Evolutionary conservation across 2,113 vertebrate genomes (phyloP), one percentile per base, ranked within the genome.

Genomic region (Poeciliopsis occidentalis): DNA sequence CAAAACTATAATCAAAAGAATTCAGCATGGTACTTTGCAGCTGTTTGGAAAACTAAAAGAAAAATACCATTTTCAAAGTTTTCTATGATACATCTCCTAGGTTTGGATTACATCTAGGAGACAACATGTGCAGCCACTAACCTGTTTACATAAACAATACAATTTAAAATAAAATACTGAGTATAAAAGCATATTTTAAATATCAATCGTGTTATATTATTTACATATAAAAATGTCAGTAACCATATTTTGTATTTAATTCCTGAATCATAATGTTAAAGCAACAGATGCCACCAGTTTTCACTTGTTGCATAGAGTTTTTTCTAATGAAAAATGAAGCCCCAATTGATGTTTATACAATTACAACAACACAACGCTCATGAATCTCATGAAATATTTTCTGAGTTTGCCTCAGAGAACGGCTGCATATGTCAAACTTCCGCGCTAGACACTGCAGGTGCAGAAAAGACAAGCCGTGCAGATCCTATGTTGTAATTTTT

Each of bases 371-470:
- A 79, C n/a, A 29, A 63, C 19, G 39, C 27, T 75, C 22, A 63
- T 71, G 65, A 79, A 71, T 82, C 47, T 73, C 66, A 60, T 75
- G 80, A 72, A 30, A 61, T 51, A 12, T 31, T 65, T 29, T 54
- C 60, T 83, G 67, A 78, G 67, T 63, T 67, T 64, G 63, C 65
- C 60, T 74, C 67, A 67, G 69, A 78, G 60, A 62, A 29, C 1
- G 62, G 73, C 67, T 81, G 64, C 71, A 75, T 34, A 66, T 69
- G 60, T 76, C 63, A 30, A 64, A 37, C 60, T 63, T 24, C 62
- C 47, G 67, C 32, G 24, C 77, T 67, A 73, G 71, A 71, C 73
- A 10, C 71, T 67, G 57, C 76, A 87, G 89, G 82, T 90, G 76
- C 78, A 44, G 68, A 11, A 66, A 68, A 69, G 73, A 39, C 47